These are phyloP conservation scores for Catharus fuscescens DNA, from an alignment of 2,113 vertebrate species.

Conservation along the genomic window DNA sequence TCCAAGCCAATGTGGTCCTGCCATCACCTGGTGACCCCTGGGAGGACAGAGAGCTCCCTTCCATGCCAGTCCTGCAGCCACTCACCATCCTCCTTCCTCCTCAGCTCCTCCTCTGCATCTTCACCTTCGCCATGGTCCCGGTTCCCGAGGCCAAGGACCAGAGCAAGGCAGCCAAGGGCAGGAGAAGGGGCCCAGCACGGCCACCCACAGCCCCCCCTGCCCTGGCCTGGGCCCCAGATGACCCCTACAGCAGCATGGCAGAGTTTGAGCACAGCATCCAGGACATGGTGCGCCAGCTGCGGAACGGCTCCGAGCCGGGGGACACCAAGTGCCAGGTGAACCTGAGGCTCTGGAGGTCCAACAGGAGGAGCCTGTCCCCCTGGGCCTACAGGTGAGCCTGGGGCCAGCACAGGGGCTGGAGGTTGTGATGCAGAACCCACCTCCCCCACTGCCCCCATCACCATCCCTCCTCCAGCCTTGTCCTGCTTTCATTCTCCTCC, in stretches of 20 bases:
- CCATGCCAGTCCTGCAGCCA: background rate
- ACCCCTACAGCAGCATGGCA: slow-evolving; percentile 70
- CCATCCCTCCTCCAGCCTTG: accelerated
- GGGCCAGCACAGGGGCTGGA: background rate
- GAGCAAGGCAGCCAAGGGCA: slow-evolving; percentile 66
- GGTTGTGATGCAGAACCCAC: accelerated
- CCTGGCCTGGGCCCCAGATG: background rate
- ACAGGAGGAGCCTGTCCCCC: slow-evolving; percentile 83
- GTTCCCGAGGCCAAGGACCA: slow-evolving; percentile 53
- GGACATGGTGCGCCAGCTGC: slow-evolving; percentile 83
- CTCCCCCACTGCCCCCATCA: background rate
- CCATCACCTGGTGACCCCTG: background rate
- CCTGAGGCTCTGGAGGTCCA: slow-evolving; percentile 85
- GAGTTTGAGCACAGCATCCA: slow-evolving; percentile 82
- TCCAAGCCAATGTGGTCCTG: background rate
- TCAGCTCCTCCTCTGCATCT: slow-evolving; percentile 73
- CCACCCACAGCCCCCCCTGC: slow-evolving; percentile 42
- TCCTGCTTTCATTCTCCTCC: background rate
- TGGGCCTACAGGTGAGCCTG: slow-evolving; percentile 84
- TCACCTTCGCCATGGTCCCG: slow-evolving; percentile 66
- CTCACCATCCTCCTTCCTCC: background rate
- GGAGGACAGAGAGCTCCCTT: background rate
- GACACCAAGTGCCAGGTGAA: slow-evolving; percentile 83
- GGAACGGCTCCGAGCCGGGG: slow-evolving; percentile 74
- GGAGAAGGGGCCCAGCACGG: slow-evolving; percentile 52